Percentiles rank a stretch among this genome's conserved stretches.
Conservation (phyloP, 2,113 vertebrate species). For the Mustelus asterias region DNA sequence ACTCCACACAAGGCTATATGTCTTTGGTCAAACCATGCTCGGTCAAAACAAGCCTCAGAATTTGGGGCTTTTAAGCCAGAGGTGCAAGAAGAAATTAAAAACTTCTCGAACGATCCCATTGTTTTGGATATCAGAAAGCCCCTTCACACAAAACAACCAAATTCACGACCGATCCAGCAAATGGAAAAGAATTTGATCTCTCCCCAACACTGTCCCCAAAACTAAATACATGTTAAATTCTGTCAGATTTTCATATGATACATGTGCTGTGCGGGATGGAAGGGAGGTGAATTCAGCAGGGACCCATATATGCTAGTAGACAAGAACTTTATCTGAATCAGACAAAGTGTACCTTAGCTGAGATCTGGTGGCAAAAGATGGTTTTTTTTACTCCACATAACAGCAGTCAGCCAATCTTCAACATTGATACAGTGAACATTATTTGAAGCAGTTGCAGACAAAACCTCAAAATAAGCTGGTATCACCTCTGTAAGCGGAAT, state of each 20-base stretch:
- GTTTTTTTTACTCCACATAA: background rate
- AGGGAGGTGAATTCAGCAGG: background rate
- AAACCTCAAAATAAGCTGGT: background rate
- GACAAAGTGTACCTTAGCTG: background rate
- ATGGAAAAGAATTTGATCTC: background rate
- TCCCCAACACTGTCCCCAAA: background rate
- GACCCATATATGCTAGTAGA: background rate
- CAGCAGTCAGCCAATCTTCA: background rate
- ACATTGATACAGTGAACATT: background rate
- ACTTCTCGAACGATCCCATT: background rate
- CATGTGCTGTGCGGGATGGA: constrained; percentile 8
- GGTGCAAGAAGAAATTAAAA: background rate
- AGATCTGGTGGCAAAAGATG: background rate
- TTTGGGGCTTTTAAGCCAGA: background rate
- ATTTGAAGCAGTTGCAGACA: background rate
- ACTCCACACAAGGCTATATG: background rate
- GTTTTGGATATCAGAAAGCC: background rate
- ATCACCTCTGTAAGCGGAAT: background rate
- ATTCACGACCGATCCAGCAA: background rate
- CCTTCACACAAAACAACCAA: background rate
- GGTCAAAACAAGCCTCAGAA: no score
- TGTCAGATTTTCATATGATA: constrained; percentile 16
- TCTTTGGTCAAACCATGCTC: no score
- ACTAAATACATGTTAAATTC: constrained; percentile 21
- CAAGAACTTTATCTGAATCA: background rate